Conservation (phyloP, 1,140 invertebrate genomes). For the Drosophila watanabei region DNA sequence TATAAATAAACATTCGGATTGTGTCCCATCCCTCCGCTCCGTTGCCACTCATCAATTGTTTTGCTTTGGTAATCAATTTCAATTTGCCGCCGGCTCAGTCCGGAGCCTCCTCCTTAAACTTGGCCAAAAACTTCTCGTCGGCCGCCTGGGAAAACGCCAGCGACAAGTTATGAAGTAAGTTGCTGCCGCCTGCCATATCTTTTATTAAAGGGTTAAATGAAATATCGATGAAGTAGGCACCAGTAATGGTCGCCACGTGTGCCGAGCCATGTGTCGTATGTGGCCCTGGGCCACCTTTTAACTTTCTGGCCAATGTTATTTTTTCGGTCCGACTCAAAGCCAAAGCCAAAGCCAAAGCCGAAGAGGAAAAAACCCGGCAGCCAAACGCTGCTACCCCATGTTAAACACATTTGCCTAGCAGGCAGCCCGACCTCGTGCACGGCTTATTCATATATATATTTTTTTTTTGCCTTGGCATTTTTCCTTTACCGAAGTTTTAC, state of each 20-base stretch:
- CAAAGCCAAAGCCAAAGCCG: conserved; percentile 3
- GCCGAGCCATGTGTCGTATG: conserved; percentile 37
- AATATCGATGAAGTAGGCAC: conserved; percentile 54
- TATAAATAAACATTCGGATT: conserved; percentile 73
- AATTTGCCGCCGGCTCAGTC: conserved; percentile 44
- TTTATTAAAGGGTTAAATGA: conserved; percentile 54
- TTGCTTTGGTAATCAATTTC: conserved; percentile 56
- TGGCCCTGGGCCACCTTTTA: conserved; percentile 53
- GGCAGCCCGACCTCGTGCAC: conserved; percentile 49
- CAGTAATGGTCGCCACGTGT: conserved; percentile 41
- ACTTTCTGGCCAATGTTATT: conserved; percentile 47
- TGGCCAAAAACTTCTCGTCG: conserved; percentile 5
- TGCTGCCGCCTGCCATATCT: conserved; percentile 8
- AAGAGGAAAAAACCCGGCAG: conserved; percentile 15
- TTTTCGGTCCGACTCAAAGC: conserved; percentile 27
- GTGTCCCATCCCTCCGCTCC: conserved; percentile 8
- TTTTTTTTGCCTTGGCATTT: conserved; percentile 19
- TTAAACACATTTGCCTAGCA: conserved; percentile 63
- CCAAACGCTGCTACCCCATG: conserved; percentile 28
- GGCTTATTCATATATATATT: conserved; percentile 57
- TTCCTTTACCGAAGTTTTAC: conserved; percentile 49
- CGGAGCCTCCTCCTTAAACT: conserved; percentile 3
- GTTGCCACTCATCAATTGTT: conserved; percentile 33
- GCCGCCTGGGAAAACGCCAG: conserved; percentile 28
- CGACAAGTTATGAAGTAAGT: conserved; percentile 45